Evolutionary conservation across 2,797 vertebrate genomes (phyloP), one percentile per base, ranked within the genome.

Genomic region (Clamator glandarius): DNA sequence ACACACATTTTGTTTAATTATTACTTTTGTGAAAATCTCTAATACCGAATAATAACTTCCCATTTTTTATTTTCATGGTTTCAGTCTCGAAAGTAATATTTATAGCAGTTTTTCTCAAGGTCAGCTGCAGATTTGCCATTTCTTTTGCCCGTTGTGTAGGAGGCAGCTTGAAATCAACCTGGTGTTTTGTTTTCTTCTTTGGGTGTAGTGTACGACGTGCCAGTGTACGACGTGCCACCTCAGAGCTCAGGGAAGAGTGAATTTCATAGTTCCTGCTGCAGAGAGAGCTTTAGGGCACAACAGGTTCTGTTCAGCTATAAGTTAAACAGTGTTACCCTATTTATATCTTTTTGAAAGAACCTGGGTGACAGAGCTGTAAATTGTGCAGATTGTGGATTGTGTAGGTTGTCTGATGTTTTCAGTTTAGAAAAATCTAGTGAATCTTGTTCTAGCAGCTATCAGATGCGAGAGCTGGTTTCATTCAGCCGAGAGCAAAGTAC

Each of bases 231-330:
- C 57, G 51, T 92, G 59, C 58, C 78, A 58, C 76, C 51, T 70
- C 39, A 63, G 83, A 79, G 75, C 88, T 77, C 23, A 9, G 44
- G 55, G 50, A 91, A 67, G 5, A 68, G 44, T 2, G 15, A 79
- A 57, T 93, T 89, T 92, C 93, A 54, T 70, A 52, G 68, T 33
- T 94, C 52, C 25, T 94, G 66, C 58, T 78, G 36, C 59, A 73
- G 51, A 91, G 58, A 16, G 62, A 68, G 63, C 76, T 85, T 83
- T 63, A 91, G 77, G 92, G 54, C 74, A 64, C 68, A 84, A 78
- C 61, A 68, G 77, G 73, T 79, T 95, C 84, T 84, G 44, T 87
- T 95, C 72, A 75, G 70, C 72, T 95, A 89, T 89, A 89, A 85
- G 78, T 94, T 82, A 73, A 85, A 69, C 77, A 81, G 66, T 67